phyloP scores from a whole-genome alignment of 2,113 vertebrate genomes.

The pig (Sus scrofa) region T2T-Sscrofa CM000820.6:118020001-118020500 shows the following conservation, averaged over 20 bases:
- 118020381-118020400: slow-evolving; percentile 5
- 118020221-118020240: background rate
- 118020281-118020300: background rate
- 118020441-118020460: background rate
- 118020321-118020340: background rate
- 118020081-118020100: background rate
- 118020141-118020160: background rate
- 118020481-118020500: background rate
- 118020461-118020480: background rate
- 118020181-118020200: background rate
- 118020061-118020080: background rate
- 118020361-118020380: background rate
- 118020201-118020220: background rate
- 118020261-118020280: background rate
- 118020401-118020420: too few species aligned
- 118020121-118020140: background rate
- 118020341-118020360: background rate
- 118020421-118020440: slow-evolving; percentile 5
- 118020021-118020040: background rate
- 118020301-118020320: background rate
- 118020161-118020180: background rate
- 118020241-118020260: background rate
- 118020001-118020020: background rate
- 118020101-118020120: background rate
- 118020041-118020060: background rate